Evolutionary conservation across 2,113 vertebrate genomes (phyloP).

Genomic region (Gopherus flavomarginatus): DNA sequence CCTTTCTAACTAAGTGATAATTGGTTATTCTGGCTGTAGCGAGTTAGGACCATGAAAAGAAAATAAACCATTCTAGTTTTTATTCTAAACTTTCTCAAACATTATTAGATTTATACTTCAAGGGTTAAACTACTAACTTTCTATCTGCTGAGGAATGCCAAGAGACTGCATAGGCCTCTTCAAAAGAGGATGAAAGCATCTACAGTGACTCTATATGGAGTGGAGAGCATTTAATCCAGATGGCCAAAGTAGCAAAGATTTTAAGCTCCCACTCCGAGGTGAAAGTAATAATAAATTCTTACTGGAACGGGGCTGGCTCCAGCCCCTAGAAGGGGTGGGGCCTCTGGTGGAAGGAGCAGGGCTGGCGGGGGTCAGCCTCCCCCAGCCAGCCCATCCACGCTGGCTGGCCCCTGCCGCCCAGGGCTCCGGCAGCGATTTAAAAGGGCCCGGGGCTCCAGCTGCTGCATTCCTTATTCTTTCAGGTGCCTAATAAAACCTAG

Average conservation of each 20-base stretch:
- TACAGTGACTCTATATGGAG: background rate
- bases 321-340: too few species aligned
- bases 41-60: background rate
- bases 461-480: background rate
- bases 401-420: too few species aligned
- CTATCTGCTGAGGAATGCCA: fast-evolving
- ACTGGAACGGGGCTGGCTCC: too few species aligned
- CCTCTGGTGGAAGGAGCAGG: too few species aligned
- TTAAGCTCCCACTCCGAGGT: background rate
- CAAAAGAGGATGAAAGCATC: fast-evolving
- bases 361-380: too few species aligned
- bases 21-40: background rate
- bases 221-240: background rate
- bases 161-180: background rate
- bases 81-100: background rate
- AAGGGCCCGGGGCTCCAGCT: too few species aligned
- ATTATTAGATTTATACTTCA: background rate
- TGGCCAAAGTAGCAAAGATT: background rate
- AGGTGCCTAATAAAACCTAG: background rate
- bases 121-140: background rate
- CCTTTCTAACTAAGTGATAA: background rate
- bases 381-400: too few species aligned
- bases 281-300: too few species aligned
- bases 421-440: too few species aligned
- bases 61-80: background rate